phyloP scores from a whole-genome alignment of 2,888 invertebrate species.

The Macropis europaea region DNA sequence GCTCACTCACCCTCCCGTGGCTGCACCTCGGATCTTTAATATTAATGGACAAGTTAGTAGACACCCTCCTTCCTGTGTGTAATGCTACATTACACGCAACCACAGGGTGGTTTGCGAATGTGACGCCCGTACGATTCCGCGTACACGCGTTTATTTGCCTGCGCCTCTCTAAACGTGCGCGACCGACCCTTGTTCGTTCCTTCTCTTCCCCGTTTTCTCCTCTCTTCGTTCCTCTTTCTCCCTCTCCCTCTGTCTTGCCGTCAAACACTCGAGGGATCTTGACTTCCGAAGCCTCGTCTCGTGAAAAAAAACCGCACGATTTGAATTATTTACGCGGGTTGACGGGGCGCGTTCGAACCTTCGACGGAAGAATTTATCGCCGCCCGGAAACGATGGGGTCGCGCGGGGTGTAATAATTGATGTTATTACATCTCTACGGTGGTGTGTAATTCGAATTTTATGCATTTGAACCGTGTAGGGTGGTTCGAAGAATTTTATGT shows the following conservation, averaged over 20 bases:
- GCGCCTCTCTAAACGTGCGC: not conserved
- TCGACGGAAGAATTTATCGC: too few species aligned
- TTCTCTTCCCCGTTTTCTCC: not conserved
- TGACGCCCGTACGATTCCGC: constrained; percentile 33
- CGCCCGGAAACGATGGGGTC: too few species aligned
- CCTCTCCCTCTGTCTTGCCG: too few species aligned
- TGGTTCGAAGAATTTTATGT: too few species aligned
- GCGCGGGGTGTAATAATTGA: too few species aligned
- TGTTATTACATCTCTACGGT: too few species aligned
- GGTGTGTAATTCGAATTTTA: too few species aligned
- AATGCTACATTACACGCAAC: constrained; percentile 53
- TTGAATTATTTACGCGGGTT: constrained; percentile 17
- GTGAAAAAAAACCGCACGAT: not conserved
- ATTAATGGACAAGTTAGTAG: constrained; percentile 78
- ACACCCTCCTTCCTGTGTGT: constrained; percentile 59
- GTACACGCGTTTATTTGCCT: constrained; percentile 21
- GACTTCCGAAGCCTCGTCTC: not conserved
- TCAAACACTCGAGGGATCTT: constrained; percentile 7
- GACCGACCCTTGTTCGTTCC: not conserved
- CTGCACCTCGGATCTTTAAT: constrained; percentile 75
- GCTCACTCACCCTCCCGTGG: constrained; percentile 40
- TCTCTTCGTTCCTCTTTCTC: not conserved
- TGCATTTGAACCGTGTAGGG: too few species aligned
- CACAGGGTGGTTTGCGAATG: constrained; percentile 27
- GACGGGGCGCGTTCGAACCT: not conserved